Base-by-base conservation (phyloP, 2,797 vertebrate genomes). In the Tamandua tetradactyla region DNA sequence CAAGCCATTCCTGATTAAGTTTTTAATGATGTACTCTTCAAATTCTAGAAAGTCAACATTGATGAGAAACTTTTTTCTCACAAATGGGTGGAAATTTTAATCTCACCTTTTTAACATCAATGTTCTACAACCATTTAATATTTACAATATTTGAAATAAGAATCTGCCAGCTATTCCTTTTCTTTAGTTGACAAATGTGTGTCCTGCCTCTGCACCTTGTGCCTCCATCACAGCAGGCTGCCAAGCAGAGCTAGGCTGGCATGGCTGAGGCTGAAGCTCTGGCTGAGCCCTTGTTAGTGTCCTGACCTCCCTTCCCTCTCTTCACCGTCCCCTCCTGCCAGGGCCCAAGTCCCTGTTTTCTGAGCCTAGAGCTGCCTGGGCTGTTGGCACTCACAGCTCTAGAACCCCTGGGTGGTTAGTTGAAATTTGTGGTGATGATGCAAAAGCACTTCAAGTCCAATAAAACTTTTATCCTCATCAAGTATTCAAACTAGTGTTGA, bases 351-450 rank as follows among this genome's bases (percentile, higher is more conserved):
- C 97, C 95, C 94, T 97, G 96, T 96, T 95, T 96, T 97, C 97
- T 97, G 96, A 97, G 97, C 97, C 97, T 97, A 52, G 94, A 94
- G 96, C 94, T 88, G 62, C 92, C 92, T 74, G 0, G 66, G 97
- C 88, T 94, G 95, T 95, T n/a, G n/a, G n/a, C 97, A 95, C 93
- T 89, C 97, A 92, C 94, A 0, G 90, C 93, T 94, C 97, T 64
- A 69, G 96, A 97, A 98, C 95, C 96, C 91, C 96, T 78, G 80
- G 47, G 94, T 97, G 98, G 97, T n/a, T n/a, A n/a, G 12, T 59
- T 62, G 35, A 92, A 83, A 69, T 32, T 15, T 22, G 52, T 15
- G 42, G 27, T 90, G 49, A 83, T 49, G 74, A 84, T 7, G 15
- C 52, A 64, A 84, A 95, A 72, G 9, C 0, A n/a, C 22, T 49